phyloP scores from a whole-genome alignment of 2,113 vertebrate genomes.

The Psettodes erumei region DNA sequence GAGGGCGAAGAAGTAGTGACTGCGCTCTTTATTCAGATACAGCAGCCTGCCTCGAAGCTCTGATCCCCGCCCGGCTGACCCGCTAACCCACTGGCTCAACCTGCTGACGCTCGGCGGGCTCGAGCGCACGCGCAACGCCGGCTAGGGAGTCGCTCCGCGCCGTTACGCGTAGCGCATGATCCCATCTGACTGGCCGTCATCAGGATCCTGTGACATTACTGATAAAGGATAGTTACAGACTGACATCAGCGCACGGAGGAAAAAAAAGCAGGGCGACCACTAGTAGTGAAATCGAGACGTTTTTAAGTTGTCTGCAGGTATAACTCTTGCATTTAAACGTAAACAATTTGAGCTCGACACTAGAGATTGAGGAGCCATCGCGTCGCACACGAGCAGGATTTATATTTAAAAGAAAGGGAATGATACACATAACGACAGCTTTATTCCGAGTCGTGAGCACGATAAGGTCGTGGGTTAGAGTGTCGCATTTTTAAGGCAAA shows the following conservation, averaged over 20 bases:
- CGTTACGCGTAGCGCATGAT: constrained; percentile 26
- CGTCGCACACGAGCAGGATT: too few species aligned
- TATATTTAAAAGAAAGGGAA: too few species aligned
- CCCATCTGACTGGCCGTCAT: constrained; percentile 23
- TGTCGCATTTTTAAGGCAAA: too few species aligned
- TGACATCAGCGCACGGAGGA: constrained; percentile 1
- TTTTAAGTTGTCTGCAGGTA: too few species aligned
- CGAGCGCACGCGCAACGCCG: constrained; percentile 20
- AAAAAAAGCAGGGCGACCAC: background rate
- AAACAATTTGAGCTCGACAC: background rate
- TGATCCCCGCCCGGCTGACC: constrained; percentile 65
- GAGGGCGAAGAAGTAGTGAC: constrained; percentile 34
- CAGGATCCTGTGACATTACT: constrained; percentile 5
- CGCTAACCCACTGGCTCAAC: constrained; percentile 67
- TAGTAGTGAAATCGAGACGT: background rate
- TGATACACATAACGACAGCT: too few species aligned
- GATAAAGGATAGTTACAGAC: constrained; percentile 3
- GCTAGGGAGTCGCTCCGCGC: constrained; percentile 39
- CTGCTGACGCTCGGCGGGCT: constrained; percentile 34
- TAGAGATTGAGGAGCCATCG: too few species aligned
- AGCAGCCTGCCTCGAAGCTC: constrained; percentile 53
- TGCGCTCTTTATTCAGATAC: constrained; percentile 36
- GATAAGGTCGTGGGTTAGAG: too few species aligned
- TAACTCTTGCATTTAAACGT: background rate
- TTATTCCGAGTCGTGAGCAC: too few species aligned